Evolutionary conservation across 2,797 vertebrate genomes (phyloP), one percentile per base, ranked within the genome.

Genomic region (Esox masquinongy): DNA sequence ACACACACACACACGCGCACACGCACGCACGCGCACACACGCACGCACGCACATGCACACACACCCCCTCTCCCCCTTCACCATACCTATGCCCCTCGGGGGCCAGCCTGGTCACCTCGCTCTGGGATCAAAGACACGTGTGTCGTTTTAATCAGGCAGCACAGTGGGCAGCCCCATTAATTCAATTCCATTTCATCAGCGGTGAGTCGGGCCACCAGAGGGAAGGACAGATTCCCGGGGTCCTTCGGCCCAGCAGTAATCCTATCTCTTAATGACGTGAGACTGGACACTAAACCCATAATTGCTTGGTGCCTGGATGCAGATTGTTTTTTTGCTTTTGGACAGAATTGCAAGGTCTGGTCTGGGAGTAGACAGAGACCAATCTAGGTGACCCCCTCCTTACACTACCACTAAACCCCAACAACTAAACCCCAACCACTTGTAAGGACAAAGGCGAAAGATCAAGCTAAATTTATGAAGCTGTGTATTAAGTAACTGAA

Each of bases 141-240:
- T 90, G 89, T 85, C 74, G 76, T 83, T 85, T 80, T 86, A 88
- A 88, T 89, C 86, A 85, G 88, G 79, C 83, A 84, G 87, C 87
- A 19, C 89, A 86, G 87, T 82, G 88, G 85, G 85, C 79, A 87
- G 86, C 89, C 86, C 91, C 90, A 92, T 93, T 92, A 92, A 91
- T 93, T 89, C 86, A 90, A 89, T 88, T 92, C 88, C 77, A 83
- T 88, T 90, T 91, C 90, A 92, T 91, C 89, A 90, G 87, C 68
- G 51, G 83, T 76, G 82, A 82, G 80, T 77, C 16, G 56, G 86
- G 82, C 79, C 87, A 88, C 84, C 80, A 76, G 84, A 83, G 86
- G 85, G 82, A 86, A 82, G 78, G 66, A 84, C 70, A 74, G 88
- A 87, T 89, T 91, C 85, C 89, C 85, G 82, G 82, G 88, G 83